Evolutionary conservation across 2,113 vertebrate species (phyloP).

Genomic region (cat (Felis catus)): F.catus_Fca126_mat1.0 CM031419.1:57685001-57685500

Average conservation of each 20-base stretch:
- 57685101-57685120: no score
- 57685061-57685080: no score
- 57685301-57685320: neutral
- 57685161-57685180: neutral
- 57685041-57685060: no score
- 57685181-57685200: neutral
- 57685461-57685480: neutral
- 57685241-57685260: neutral
- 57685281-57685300: constrained; percentile 21
- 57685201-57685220: neutral
- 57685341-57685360: neutral
- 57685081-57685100: no score
- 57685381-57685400: constrained; percentile 54
- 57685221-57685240: neutral
- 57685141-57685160: no score
- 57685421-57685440: constrained; percentile 55
- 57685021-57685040: no score
- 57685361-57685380: constrained; percentile 16
- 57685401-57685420: constrained; percentile 57
- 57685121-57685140: no score
- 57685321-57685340: neutral
- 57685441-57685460: constrained; percentile 50
- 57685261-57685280: constrained; percentile 10
- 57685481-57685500: neutral
- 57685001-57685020: no score